Percentiles rank a stretch among this genome's conserved stretches.
Conservation (phyloP, 2,797 vertebrate genomes). For the Pangasius sanitwongsei region DNA sequence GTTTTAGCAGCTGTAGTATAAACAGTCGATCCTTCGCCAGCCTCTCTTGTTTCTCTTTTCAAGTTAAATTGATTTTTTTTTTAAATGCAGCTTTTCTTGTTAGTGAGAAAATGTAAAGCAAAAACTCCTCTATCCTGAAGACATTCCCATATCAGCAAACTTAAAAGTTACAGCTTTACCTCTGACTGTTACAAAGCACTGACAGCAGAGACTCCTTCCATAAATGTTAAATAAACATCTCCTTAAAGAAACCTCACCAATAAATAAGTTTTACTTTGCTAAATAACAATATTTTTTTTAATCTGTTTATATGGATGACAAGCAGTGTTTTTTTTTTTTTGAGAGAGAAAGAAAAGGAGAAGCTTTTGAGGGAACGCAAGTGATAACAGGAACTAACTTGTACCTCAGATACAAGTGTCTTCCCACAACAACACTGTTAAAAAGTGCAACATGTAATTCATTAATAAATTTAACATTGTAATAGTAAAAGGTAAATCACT, state of each 20-base stretch:
- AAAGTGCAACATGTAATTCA: not conserved
- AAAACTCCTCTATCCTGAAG: not conserved
- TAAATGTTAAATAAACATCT: not conserved
- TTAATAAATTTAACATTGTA: not conserved
- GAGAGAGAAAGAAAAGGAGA: not conserved
- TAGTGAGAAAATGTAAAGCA: not conserved
- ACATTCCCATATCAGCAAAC: not conserved
- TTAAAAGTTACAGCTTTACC: not conserved
- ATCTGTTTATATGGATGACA: not conserved
- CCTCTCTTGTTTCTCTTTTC: not conserved
- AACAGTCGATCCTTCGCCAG: not conserved
- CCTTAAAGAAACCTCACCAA: not conserved
- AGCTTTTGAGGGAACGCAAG: not conserved
- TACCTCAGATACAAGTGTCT: not conserved
- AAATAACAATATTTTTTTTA: not conserved
- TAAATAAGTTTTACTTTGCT: not conserved
- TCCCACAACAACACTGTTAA: not conserved
- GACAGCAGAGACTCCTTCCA: not conserved
- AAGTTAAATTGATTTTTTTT: not conserved
- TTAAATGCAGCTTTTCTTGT: not conserved
- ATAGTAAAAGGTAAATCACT: not conserved
- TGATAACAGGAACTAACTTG: not conserved
- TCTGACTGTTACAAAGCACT: not conserved
- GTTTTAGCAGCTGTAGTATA: not conserved
- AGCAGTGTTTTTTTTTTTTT: not conserved